These are phyloP conservation scores for Drosophila sucinea DNA, from an alignment of 1,140 invertebrate genomes.

Conservation along the genomic window DNA sequence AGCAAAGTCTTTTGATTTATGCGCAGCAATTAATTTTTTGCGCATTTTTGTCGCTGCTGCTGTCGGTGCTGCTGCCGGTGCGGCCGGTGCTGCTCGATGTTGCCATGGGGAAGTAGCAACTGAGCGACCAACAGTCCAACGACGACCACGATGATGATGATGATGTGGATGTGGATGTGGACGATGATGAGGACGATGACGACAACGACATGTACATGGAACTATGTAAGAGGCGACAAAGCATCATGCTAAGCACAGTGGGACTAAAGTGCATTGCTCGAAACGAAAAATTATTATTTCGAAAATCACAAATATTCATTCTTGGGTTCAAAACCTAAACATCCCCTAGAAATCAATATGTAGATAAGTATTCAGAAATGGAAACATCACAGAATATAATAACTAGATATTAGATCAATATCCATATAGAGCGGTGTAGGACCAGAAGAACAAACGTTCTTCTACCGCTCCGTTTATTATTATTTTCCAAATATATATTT, in stretches of 20 bases:
- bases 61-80: not conserved
- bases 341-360: too few relatives aligned
- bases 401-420: too few relatives aligned
- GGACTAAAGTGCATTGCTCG: not conserved
- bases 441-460: too few relatives aligned
- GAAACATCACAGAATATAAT: too few relatives aligned
- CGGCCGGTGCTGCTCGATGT: conserved; percentile 44
- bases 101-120: conserved; percentile 59
- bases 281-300: too few relatives aligned
- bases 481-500: too few relatives aligned
- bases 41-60: conserved; percentile 53
- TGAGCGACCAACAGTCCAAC: not conserved
- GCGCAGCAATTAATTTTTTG: conserved; percentile 81
- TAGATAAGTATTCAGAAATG: too few relatives aligned
- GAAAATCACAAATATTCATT: too few relatives aligned
- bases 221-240: conserved; percentile 73
- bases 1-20: conserved; percentile 81
- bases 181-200: conserved; percentile 32
- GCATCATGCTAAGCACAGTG: conserved; percentile 47
- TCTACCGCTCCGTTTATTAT: too few relatives aligned
- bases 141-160: not conserved
- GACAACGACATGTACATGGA: conserved; percentile 63
- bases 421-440: too few relatives aligned
- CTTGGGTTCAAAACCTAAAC: too few relatives aligned
- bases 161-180: conserved; percentile 14